Percentiles rank a stretch among this genome's conserved stretches.
These are phyloP conservation scores for Lepus oiostolus DNA, from an alignment of 2,797 vertebrate genomes.

Conservation along the genomic window DNA sequence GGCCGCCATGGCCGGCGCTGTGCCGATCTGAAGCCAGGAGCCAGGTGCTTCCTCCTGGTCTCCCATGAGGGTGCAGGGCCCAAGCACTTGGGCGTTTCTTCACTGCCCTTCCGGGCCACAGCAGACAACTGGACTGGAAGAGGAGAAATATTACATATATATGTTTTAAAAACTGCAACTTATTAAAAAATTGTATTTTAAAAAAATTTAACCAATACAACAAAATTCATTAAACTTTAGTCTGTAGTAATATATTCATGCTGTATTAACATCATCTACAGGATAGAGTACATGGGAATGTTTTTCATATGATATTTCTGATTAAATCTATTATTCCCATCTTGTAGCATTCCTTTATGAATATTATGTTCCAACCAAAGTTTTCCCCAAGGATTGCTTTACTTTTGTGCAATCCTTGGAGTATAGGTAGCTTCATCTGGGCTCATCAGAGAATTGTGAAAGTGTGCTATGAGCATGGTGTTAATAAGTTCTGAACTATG, in stretches of 20 bases:
- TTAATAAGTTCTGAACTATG: background rate
- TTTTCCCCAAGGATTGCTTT: background rate
- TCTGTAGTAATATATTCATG: background rate
- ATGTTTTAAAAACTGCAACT: background rate
- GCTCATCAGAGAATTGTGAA: background rate
- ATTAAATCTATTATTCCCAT: background rate
- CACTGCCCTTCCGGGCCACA: no score
- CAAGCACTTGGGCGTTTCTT: no score
- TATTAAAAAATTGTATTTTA: background rate
- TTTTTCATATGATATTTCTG: background rate
- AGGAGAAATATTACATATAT: background rate
- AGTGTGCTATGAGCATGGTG: rapidly evolving
- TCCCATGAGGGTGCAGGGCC: no score
- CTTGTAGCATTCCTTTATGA: background rate
- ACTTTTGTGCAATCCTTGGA: background rate
- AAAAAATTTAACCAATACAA: background rate
- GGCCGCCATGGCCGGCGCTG: no score
- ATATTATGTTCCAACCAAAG: background rate
- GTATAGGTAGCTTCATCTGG: background rate
- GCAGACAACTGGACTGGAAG: no score
- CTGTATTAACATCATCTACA: background rate
- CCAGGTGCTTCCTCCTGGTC: no score
- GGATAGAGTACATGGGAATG: background rate
- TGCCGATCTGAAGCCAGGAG: no score
- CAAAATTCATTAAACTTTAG: background rate